Evolutionary conservation across 2,888 invertebrate species (phyloP).

Genomic region (Drosophila rellima): DNA sequence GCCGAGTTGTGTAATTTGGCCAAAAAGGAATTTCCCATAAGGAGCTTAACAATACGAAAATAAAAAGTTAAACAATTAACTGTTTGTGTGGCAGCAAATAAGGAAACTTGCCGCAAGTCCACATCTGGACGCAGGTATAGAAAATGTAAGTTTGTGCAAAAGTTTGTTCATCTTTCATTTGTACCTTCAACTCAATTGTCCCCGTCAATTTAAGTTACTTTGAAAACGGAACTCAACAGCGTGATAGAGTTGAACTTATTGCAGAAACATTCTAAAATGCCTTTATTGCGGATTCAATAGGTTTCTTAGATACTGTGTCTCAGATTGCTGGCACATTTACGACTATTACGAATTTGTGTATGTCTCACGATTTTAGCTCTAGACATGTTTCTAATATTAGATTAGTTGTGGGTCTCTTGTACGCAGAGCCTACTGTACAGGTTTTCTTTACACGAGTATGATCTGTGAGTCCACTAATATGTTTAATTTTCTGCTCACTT

Average conservation of each 20-base stretch:
- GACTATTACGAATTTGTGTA: conserved; percentile 21
- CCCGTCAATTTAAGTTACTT: no score
- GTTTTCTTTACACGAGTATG: conserved; percentile 54
- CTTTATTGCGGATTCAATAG: conserved; percentile 30
- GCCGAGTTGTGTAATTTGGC: conserved; percentile 60
- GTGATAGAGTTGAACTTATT: conserved; percentile 22
- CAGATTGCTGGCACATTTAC: conserved; percentile 40
- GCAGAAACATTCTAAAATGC: conserved; percentile 59
- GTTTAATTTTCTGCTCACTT: conserved; percentile 60
- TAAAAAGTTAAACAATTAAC: conserved; percentile 26
- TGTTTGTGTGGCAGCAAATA: conserved; percentile 46
- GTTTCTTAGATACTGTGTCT: conserved; percentile 37
- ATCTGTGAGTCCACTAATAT: conserved; percentile 52
- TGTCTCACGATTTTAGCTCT: conserved; percentile 66
- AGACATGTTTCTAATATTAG: conserved; percentile 68
- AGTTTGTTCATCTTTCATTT: conserved; percentile 17
- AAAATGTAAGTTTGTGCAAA: conserved; percentile 57
- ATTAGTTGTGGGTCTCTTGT: conserved; percentile 36
- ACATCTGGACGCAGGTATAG: conserved; percentile 28
- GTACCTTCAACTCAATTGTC: conserved; percentile 9
- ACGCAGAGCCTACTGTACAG: conserved; percentile 53
- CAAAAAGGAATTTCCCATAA: conserved; percentile 55
- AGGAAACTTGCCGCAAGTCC: conserved; percentile 54
- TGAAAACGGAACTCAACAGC: conserved; percentile 44
- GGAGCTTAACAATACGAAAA: conserved; percentile 45